Base-by-base conservation (phyloP, 2,888 invertebrate species). In the Baccha elongata region DNA sequence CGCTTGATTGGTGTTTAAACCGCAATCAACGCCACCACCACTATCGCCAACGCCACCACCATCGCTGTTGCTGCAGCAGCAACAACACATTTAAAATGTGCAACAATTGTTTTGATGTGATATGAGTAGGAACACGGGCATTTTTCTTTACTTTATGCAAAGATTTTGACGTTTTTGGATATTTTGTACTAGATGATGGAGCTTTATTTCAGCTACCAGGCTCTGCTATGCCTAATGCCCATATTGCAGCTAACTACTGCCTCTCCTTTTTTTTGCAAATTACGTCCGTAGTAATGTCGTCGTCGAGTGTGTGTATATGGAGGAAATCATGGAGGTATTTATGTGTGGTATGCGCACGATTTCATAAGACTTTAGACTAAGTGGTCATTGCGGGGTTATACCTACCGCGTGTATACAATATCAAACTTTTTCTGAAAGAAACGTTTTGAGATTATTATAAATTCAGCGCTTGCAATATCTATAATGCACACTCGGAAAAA, bases 1-100 rank as follows among this genome's bases (percentile, higher is more conserved):
- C 74, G 69, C 74, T 78, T 78, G 83, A 83, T 73, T 83, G 78
- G 78, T 78, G 78, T 78, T 73, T 69, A 78, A 73, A 83, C 78
- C 78, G 68, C 83, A 83, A 83, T 83, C 83, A 78, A 83, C 72
- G 83, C 83, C 78, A 72, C 37, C 55, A 55, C n/a, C 35, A 7
- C 32, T n/a, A 26, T 52, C 76, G 81, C 65, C 52, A 71, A 44
- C 65, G 29, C 53, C 46, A 15, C 3, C 13, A 5, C 37, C 19
- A 13, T 17, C 15, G 11, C 17, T 6, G 7, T 17, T 17, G 8
- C 35, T 17, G 17, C 8, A 55, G 23, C 50, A 10, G 8, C 42
- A 52, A 37, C 60, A 50, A 35, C 15, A 48, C n/a, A 40, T 67
- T 55, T 50, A 53, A 80, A 74, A 78, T 73, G 83, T 68, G 72